Conservation (phyloP, 1,140 invertebrate species). For the Globodera ellingtonae region DNA sequence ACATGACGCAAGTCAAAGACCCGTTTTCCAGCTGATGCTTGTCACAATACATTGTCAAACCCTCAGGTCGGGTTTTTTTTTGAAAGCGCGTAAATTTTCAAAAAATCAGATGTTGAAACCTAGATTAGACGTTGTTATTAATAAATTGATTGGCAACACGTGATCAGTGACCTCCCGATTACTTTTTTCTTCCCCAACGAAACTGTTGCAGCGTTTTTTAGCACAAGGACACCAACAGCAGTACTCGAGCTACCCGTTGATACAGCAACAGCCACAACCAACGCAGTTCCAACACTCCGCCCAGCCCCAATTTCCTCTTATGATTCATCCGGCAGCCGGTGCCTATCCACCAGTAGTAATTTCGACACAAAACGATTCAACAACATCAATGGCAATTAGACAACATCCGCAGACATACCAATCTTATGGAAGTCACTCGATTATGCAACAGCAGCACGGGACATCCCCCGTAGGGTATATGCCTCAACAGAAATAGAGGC, state of each 20-base stretch:
- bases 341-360: background rate
- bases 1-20: too few relatives aligned
- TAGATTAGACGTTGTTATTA: too few relatives aligned
- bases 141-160: too few relatives aligned
- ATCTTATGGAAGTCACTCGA: background rate
- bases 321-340: background rate
- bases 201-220: background rate
- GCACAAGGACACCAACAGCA: slow-evolving; percentile 9
- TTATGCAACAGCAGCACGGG: slow-evolving; percentile 1
- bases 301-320: background rate
- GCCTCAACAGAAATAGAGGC: background rate
- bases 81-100: too few relatives aligned
- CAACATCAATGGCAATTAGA: background rate
- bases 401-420: slow-evolving; percentile 8
- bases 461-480: background rate
- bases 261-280: background rate
- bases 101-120: too few relatives aligned
- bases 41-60: too few relatives aligned
- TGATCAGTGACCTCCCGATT: too few relatives aligned
- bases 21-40: too few relatives aligned
- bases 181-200: too few relatives aligned
- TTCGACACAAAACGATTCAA: background rate
- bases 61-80: too few relatives aligned
- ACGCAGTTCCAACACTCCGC: background rate
- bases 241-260: background rate